phyloP scores from a whole-genome alignment of 2,113 vertebrate genomes.

The Poeciliopsis retropinna region DNA sequence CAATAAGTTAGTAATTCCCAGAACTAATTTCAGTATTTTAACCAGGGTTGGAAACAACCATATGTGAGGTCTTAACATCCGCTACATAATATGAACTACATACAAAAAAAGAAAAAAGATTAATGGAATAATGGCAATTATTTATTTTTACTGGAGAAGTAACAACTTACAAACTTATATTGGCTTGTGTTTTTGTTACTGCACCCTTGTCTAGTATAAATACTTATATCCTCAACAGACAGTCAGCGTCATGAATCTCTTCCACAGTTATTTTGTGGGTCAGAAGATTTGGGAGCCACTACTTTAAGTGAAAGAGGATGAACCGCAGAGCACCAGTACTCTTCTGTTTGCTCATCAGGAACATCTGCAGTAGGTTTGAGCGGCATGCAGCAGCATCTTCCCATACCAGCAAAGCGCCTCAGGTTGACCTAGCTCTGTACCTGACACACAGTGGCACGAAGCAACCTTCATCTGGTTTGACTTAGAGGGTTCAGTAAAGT shows the following conservation, averaged over 20 bases:
- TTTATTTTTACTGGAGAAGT: too few relatives aligned
- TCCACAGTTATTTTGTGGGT: neutral
- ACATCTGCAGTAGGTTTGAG: slow-evolving; percentile 65
- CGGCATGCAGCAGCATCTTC: slow-evolving; percentile 50
- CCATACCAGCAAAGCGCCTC: slow-evolving; percentile 39
- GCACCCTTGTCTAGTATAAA: neutral
- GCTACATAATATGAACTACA: too few relatives aligned
- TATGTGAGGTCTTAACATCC: too few relatives aligned
- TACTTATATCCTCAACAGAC: neutral
- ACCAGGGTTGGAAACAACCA: too few relatives aligned
- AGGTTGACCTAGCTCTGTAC: slow-evolving; percentile 66
- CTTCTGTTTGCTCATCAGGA: slow-evolving; percentile 28
- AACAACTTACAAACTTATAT: neutral
- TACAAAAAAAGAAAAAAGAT: too few relatives aligned
- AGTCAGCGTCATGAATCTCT: neutral
- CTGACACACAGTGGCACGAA: slow-evolving; percentile 72
- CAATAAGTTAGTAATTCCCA: too few relatives aligned
- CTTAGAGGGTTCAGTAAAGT: slow-evolving; percentile 63
- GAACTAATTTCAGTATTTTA: too few relatives aligned
- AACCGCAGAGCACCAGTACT: slow-evolving; percentile 6
- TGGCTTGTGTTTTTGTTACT: neutral
- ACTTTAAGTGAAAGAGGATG: neutral
- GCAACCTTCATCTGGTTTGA: slow-evolving; percentile 72
- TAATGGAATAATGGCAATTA: too few relatives aligned
- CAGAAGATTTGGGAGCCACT: neutral